Base-by-base conservation (phyloP, 1,140 invertebrate species). In the Paraescarpia echinospica region DNA sequence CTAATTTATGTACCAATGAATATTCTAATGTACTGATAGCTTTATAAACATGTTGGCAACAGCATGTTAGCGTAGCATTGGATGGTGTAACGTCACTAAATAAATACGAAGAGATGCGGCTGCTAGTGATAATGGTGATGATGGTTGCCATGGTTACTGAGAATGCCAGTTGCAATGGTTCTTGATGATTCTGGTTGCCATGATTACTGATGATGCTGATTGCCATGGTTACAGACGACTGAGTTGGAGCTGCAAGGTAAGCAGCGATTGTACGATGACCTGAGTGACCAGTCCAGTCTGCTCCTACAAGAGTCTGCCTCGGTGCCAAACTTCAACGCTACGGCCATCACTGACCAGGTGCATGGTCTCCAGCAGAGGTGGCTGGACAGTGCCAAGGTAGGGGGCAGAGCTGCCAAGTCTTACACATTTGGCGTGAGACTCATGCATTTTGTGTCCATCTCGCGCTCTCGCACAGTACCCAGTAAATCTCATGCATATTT, bases 351-450 rank as follows among this genome's bases (percentile, higher is more conserved):
- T 93, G 93, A 94, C 92, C 95, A 96, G 92, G 94, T 96, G 34
- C 94, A 95, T 89, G 93, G 94, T 27, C 93, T 96, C 89, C 96
- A 96, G 94, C 97, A 97, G 35, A 96, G 97, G n/a, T 99, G 98
- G 97, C 97, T 98, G 94, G 97, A 97, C 91, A 96, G 97, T 31
- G 97, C 98, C 94, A 97, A 97, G 93, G 97, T 97, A 93, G 96
- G 35, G 91, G 5, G n/a, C n/a, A n/a, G n/a, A n/a, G n/a, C n/a
- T n/a, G n/a, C n/a, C n/a, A n/a, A n/a, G n/a, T n/a, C n/a, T n/a
- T n/a, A n/a, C n/a, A n/a, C n/a, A n/a, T n/a, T n/a, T n/a, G n/a
- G n/a, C n/a, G n/a, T n/a, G n/a, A n/a, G n/a, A n/a, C n/a, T n/a
- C n/a, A n/a, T n/a, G n/a, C n/a, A n/a, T n/a, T n/a, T n/a, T n/a